These are phyloP conservation scores for Hippocampus comes DNA, from an alignment of 2,113 vertebrate genomes.

Conservation along the genomic window DNA sequence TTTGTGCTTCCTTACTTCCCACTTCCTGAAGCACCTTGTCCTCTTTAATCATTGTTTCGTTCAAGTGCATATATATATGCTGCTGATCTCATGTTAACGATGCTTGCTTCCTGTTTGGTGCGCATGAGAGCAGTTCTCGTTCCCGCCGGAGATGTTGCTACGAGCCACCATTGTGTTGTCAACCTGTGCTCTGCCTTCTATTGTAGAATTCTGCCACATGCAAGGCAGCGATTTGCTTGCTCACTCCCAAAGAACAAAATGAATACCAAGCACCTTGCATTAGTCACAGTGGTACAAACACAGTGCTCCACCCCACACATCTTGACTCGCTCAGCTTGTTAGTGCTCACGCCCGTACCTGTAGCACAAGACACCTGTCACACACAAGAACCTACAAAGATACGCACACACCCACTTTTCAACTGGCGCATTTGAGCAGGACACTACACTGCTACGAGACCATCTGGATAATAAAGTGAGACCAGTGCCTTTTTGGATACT, in stretches of 20 bases:
- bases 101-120: constrained; percentile 32
- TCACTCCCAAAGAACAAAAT: constrained; percentile 28
- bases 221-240: constrained; percentile 35
- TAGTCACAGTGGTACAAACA: constrained; percentile 24
- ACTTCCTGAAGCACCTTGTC: not conserved
- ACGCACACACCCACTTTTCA: constrained; percentile 6
- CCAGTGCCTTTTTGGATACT: constrained; percentile 22
- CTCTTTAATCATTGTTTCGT: not conserved
- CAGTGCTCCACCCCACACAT: constrained; percentile 48
- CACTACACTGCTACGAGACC: constrained; percentile 1
- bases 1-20: not conserved
- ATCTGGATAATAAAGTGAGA: constrained; percentile 10
- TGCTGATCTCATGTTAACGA: constrained; percentile 28
- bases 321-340: constrained; percentile 69
- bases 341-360: constrained; percentile 60
- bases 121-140: constrained; percentile 38
- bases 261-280: constrained; percentile 47
- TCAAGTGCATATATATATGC: constrained; percentile 1
- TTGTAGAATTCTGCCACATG: constrained; percentile 30
- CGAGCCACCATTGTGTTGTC: constrained; percentile 1
- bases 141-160: constrained; percentile 49
- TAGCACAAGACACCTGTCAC: constrained; percentile 57
- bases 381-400: constrained; percentile 13
- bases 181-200: too few species aligned
- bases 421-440: constrained; percentile 9